Evolutionary conservation across 2,113 vertebrate genomes (phyloP).

Genomic region (Malurus cyaneus): DNA sequence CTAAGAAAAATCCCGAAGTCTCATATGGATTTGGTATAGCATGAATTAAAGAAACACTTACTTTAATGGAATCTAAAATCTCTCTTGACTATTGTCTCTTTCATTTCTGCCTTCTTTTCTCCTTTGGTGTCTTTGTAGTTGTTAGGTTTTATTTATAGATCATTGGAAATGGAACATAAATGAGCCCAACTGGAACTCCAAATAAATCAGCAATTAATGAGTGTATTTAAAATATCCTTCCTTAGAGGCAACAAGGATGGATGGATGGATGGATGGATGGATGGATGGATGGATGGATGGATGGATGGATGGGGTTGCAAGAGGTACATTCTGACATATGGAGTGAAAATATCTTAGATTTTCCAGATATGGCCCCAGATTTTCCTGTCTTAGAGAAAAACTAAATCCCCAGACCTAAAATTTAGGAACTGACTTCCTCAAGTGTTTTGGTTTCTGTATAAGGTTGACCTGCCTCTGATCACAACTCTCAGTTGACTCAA

Average conservation of each 20-base stretch:
- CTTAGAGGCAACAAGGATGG: neutral
- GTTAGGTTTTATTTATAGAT: conserved; percentile 7
- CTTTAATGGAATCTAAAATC: neutral
- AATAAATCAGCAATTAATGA: neutral
- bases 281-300: neutral
- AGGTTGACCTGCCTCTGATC: neutral
- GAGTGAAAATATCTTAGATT: neutral
- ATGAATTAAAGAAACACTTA: neutral
- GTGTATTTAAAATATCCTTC: neutral
- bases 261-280: neutral
- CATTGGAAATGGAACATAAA: conserved; percentile 4
- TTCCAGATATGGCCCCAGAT: neutral
- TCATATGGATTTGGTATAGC: neutral
- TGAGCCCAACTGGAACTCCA: neutral
- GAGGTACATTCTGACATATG: neutral
- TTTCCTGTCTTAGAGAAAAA: neutral
- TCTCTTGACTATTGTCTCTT: neutral
- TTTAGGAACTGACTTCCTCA: neutral
- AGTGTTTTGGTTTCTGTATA: neutral
- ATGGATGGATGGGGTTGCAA: neutral
- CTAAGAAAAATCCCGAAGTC: neutral
- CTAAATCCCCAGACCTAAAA: neutral
- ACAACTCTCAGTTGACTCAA: neutral
- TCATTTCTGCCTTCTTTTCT: neutral
- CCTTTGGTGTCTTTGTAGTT: neutral